phyloP scores from a whole-genome alignment of 2,113 vertebrate genomes.

The Heterocephalus glaber region DNA sequence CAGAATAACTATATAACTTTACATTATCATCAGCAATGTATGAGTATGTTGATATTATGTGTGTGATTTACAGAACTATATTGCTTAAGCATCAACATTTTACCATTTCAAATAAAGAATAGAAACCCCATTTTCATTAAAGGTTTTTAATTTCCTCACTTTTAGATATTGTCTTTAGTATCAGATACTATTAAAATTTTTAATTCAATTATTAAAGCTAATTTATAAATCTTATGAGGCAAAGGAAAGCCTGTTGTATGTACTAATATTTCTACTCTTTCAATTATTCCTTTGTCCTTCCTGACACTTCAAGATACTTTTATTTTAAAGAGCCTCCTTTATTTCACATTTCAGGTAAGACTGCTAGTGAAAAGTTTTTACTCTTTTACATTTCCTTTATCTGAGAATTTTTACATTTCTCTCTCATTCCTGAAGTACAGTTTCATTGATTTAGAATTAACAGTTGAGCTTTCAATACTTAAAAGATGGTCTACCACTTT shows the following conservation, averaged over 20 bases:
- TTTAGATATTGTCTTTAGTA: background rate
- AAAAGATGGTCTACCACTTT: background rate
- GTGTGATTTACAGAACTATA: background rate
- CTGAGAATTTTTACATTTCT: background rate
- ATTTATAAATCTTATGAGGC: background rate
- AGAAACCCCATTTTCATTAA: background rate
- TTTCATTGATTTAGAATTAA: background rate
- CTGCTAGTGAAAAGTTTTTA: background rate
- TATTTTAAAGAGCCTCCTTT: background rate
- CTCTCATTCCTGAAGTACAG: background rate
- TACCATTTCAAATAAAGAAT: background rate
- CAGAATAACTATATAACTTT: background rate
- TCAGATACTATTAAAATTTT: background rate
- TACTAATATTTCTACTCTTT: background rate
- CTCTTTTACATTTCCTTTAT: background rate
- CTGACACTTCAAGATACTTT: background rate
- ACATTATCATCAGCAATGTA: background rate
- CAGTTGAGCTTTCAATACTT: background rate
- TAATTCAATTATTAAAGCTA: background rate
- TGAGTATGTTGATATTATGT: background rate
- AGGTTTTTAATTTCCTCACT: background rate
- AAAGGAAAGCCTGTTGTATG: background rate
- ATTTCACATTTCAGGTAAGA: background rate
- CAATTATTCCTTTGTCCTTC: background rate
- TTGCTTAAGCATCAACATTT: background rate